Base-by-base conservation (phyloP, 1,140 invertebrate species). In the Catajapyx aquilonaris region DNA sequence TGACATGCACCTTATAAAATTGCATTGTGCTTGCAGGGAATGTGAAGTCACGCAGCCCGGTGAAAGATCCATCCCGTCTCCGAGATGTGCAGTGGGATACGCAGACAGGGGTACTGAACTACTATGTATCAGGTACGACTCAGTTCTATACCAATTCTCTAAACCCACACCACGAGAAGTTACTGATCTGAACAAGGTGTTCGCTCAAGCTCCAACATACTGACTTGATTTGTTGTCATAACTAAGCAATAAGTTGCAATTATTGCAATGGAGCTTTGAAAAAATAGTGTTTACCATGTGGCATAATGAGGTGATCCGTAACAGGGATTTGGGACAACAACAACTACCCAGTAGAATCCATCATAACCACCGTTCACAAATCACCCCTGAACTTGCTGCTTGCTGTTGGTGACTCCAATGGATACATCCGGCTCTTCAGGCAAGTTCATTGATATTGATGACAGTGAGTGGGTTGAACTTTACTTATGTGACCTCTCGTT, bases 311-410 rank as follows among this genome's bases (percentile, higher is more conserved):
- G n/a, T n/a, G n/a, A n/a, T n/a, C n/a, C n/a, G n/a, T n/a, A n/a
- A n/a, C 36, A 80, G 78, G 77, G 25, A 77, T 85, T 56, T 88
- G 81, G 81, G 83, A 83, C 45, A 86, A 86, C 54, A 68, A 81
- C 15, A 83, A 79, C 51, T 83, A 84, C 48, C 77, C 77, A 16
- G 68, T 77, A 63, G 75, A 75, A 9, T 78, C 78, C 19, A 65
- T 79, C 17, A 68, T 86, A 35, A 75, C 80, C 23, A 78, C 81
- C 7, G 73, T 74, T 16, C 78, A 76, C 59, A 68, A 80, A 45
- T 81, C 80, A 25, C 69, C 76, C 9, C 74, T 76, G 2, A 75
- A 85, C 45, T 79, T 84, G 48, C 68, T 91, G 43, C 54, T 93
- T 2, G 73, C 84, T 16, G 75, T 75, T 33, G 86, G 84, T 7